Evolutionary conservation across 2,797 vertebrate genomes (phyloP).

Genomic region (Rhinatrema bivittatum): DNA sequence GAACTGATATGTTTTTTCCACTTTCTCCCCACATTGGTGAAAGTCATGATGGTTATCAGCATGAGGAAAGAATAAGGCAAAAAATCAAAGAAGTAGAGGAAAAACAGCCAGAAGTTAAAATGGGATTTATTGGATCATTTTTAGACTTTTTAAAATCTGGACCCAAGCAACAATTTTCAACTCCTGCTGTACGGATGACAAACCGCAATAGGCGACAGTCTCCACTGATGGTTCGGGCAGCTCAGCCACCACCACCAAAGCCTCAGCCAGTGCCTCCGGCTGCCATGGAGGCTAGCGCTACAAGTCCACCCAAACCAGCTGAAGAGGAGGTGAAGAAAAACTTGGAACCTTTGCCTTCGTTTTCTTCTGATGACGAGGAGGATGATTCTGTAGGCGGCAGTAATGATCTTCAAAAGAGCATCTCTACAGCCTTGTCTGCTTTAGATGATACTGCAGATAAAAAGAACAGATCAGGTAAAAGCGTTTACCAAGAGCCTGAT

Average conservation of each 20-base stretch:
- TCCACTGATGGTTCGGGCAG: conserved; percentile 56
- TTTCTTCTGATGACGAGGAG: conserved; percentile 95
- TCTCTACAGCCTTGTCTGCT: conserved; percentile 75
- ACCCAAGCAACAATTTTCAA: conserved; percentile 88
- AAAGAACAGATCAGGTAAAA: conserved; percentile 76
- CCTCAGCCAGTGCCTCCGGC: conserved; percentile 45
- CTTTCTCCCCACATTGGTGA: conserved; percentile 64
- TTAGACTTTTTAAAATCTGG: conserved; percentile 96
- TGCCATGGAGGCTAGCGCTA: conserved; percentile 51
- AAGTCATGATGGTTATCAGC: conserved; percentile 75
- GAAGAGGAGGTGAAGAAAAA: conserved; percentile 86
- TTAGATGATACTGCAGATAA: conserved; percentile 79
- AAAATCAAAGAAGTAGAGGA: conserved; percentile 97
- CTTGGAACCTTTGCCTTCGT: conserved; percentile 81
- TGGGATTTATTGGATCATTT: conserved; percentile 94
- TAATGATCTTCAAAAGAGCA: conserved; percentile 85
- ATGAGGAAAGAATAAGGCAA: conserved; percentile 94
- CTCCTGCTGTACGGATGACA: conserved; percentile 75
- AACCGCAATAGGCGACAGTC: conserved; percentile 77
- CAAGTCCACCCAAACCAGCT: conserved; percentile 66
- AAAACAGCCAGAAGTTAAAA: conserved; percentile 97
- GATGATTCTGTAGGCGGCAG: conserved; percentile 85
- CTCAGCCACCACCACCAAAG: conserved; percentile 61
- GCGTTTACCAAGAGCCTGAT: too few species aligned
- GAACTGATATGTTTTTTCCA: conserved; percentile 65